Conservation (phyloP, 1,140 invertebrate genomes). For the Solenopsis fugax region DNA sequence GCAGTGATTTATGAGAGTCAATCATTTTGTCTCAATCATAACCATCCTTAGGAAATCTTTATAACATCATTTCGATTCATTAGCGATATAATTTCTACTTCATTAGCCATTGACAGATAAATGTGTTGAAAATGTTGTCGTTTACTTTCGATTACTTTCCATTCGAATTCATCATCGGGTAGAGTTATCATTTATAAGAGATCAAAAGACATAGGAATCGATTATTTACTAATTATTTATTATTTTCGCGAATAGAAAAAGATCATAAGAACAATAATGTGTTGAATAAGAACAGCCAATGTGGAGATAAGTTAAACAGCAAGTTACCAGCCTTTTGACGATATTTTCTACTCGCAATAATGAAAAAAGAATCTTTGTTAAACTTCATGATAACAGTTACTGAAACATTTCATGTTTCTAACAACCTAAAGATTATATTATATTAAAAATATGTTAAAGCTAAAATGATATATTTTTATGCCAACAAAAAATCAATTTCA, state of each 20-base stretch:
- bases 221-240: not conserved
- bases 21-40: slow-evolving; percentile 4
- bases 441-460: not conserved
- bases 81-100: not conserved
- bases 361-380: not conserved
- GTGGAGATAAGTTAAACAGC: not conserved
- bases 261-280: not conserved
- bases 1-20: slow-evolving; percentile 39
- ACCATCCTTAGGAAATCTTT: not conserved
- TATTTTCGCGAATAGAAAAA: not conserved
- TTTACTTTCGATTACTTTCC: not conserved
- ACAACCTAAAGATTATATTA: not conserved
- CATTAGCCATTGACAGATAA: slow-evolving; percentile 1
- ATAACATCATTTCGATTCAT: not conserved
- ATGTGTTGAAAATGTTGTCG: not conserved
- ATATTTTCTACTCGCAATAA: not conserved
- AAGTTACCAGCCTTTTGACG: not conserved
- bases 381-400: not conserved
- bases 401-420: not conserved
- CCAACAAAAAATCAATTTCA: not conserved
- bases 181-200: not conserved
- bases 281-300: not conserved
- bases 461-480: not conserved
- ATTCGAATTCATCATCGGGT: not conserved
- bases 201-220: not conserved